Evolutionary conservation across 2,797 vertebrate genomes (phyloP), one percentile per base, ranked within the genome.

Genomic region (Gadopsis bispinosus): DNA sequence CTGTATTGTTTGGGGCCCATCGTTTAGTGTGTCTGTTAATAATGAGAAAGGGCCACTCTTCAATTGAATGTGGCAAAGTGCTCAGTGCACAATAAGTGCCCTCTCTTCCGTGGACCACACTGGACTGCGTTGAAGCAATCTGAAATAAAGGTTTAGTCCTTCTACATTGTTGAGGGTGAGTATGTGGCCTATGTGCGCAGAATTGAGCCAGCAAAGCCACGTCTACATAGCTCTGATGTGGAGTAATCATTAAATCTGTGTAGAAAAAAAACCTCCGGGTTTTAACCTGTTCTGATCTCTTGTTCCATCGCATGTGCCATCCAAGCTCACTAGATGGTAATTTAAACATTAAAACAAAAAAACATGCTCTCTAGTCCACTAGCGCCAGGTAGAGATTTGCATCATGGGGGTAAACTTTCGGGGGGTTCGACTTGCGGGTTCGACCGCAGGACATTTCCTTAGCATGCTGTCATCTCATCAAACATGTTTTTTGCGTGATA

Each of bases 51-150:
- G 88, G 84, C 91, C 81, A 88, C 91, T 93, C 90, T 92, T 94
- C 89, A 85, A 90, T 93, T 96, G 94, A 96, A 96, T 95, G 93
- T 93, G 90, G 93, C 93, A 91, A 92, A 94, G 95, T 94, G 87
- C 88, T 87, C 55, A 83, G 87, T 81, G 90, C 90, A 94, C 94
- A 94, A 94, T 91, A 92, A 94, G 93, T 92, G 92, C 88, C 83
- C 92, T 90, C 95, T 95, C 91, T 77, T 90, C 73, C 77, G 77
- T 29, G 85, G 87, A 87, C 93, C 93, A 94, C 92, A 94, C 89
- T 91, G 91, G 79, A 85, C 93, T 50, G 68, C 86, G 93, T 90
- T 91, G 91, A 93, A 90, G 93, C 92, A 94, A 93, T 92, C 88
- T 83, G 85, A 78, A 89, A 91, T 91, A 89, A 93, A 91, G 90